Evolutionary conservation across 2,113 vertebrate species (phyloP), one percentile per base, ranked within the genome.

Genomic region (Siniperca knerii): DNA sequence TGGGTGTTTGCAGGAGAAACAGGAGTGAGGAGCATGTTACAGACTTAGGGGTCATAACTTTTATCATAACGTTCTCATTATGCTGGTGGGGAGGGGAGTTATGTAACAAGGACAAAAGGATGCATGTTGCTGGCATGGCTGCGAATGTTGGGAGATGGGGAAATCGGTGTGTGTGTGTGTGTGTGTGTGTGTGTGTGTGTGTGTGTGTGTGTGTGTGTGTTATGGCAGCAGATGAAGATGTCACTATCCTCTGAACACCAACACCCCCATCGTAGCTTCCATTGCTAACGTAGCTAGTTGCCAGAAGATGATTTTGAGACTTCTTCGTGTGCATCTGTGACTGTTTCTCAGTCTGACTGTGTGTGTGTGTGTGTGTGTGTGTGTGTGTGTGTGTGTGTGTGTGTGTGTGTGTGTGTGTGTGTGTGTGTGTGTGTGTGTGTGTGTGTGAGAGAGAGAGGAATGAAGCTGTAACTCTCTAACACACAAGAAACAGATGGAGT

Each of bases 401-500:
- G 16, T 20, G 58, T 40, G 58, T 75, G 70, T 65, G 50, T 74
- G 62, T 75, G 75, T 37, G 46, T 37, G 55, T 54, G 58, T n/a
- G n/a, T n/a, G n/a, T n/a, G n/a, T n/a, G 25, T 25, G 25, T 29
- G 29, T 29, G 29, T 29, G 1, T 29, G 29, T 29, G 69, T 2
- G 23, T 1, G 42, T 16, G 42, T 18, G 33, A 44, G 60, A 57
- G 62, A 62, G 33, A 74, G 33, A 77, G 44, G 67, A 42, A 80
- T 3, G 35, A 60, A 65, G 65, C 69, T 75, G 55, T 46, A 62
- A 54, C 50, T 83, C 55, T 81, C 29, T 6, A 64, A 35, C 52
- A 61, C 86, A 75, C 18, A 75, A 61, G 73, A 84, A 90, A 79
- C 90, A 94, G 88, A 89, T 86, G 90, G 92, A 90, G 86, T 58